These are phyloP conservation scores for Varanus salvator DNA, from an alignment of 2,113 vertebrate species.

Conservation along the genomic window DNA sequence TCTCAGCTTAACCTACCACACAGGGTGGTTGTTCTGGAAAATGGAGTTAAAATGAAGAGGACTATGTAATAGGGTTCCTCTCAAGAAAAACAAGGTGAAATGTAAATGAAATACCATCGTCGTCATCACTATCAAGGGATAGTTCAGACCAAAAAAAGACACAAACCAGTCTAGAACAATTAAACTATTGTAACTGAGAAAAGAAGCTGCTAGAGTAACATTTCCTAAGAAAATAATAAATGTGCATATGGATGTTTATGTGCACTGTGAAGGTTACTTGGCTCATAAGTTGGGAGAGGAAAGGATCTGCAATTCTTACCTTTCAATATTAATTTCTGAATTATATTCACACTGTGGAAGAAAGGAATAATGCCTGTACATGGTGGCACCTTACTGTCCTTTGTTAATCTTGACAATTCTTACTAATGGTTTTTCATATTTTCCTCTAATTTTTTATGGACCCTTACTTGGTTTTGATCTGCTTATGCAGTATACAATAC, in stretches of 20 bases:
- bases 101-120: too few species aligned
- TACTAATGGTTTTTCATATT: background rate
- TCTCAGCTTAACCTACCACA: too few species aligned
- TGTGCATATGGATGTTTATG: background rate
- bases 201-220: too few species aligned
- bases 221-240: too few species aligned
- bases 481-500: background rate
- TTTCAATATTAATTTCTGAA: background rate
- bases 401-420: background rate
- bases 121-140: too few species aligned
- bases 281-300: background rate
- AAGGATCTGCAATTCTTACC: background rate
- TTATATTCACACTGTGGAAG: background rate
- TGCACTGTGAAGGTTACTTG: background rate
- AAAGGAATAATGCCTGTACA: background rate
- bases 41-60: too few species aligned
- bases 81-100: too few species aligned
- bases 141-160: too few species aligned
- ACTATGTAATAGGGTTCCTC: too few species aligned
- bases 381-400: background rate
- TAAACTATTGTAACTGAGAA: too few species aligned
- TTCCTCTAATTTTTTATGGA: background rate
- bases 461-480: background rate
- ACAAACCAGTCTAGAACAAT: too few species aligned
- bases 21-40: too few species aligned